These are phyloP conservation scores for Cephus pygmeus DNA, from an alignment of 2,888 invertebrate species.

Conservation along the genomic window DNA sequence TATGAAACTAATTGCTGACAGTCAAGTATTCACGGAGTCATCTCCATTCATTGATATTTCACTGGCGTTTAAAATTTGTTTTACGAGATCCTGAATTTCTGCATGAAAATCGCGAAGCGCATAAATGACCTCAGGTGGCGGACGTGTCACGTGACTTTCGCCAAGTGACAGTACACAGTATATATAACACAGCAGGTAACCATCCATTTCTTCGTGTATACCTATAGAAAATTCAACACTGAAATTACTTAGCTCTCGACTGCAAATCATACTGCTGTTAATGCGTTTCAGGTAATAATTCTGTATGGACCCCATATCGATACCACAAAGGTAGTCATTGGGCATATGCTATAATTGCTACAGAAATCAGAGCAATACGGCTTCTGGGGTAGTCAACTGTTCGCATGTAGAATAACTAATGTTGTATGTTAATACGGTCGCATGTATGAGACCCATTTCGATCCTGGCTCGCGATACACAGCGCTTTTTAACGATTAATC, in stretches of 20 bases:
- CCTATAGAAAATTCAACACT: background rate
- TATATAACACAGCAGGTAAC: background rate
- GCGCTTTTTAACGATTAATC: constrained; percentile 58
- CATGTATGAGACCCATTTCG: constrained; percentile 50
- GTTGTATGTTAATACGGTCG: constrained; percentile 52
- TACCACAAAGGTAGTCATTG: background rate
- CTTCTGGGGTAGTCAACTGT: constrained; percentile 5
- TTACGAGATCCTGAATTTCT: background rate
- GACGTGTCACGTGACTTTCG: background rate
- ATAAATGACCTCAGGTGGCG: background rate
- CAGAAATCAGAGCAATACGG: background rate
- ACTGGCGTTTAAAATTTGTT: background rate
- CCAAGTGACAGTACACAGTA: background rate
- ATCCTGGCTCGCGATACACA: constrained; percentile 44
- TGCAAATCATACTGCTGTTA: background rate
- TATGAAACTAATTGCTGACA: background rate
- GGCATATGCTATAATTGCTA: background rate
- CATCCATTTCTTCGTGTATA: background rate
- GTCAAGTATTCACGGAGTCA: background rate
- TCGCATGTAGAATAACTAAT: constrained; percentile 51
- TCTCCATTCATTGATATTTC: background rate
- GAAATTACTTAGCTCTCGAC: background rate
- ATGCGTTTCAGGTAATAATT: background rate
- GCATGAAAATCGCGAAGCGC: background rate
- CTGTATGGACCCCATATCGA: background rate